A percentile compares a stretch with the other conserved stretches of the same genome.
Evolutionary conservation across 2,113 vertebrate genomes (phyloP).

Genomic region (Mola mola): DNA sequence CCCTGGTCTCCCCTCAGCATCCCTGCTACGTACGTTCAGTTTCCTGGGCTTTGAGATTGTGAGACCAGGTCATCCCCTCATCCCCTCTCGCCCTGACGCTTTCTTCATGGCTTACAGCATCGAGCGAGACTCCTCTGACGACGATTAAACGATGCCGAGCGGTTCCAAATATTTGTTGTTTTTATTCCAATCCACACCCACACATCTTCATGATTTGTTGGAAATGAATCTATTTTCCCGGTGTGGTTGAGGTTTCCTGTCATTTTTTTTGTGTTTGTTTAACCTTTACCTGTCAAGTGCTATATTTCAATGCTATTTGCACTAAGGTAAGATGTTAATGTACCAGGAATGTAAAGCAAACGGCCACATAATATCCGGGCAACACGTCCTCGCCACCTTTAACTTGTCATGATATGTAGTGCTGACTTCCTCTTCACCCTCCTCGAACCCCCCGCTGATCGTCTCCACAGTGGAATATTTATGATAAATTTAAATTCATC

Average conservation of each 20-base stretch:
- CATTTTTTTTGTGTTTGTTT: conserved; percentile 21
- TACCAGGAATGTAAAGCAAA: conserved; percentile 67
- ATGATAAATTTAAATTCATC: conserved; percentile 64
- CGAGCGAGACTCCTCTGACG: conserved; percentile 93
- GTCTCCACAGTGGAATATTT: conserved; percentile 74
- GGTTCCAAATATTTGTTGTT: conserved; percentile 48
- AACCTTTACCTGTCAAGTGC: conserved; percentile 52
- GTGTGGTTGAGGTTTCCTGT: conserved; percentile 61
- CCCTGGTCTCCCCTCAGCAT: conserved; percentile 77
- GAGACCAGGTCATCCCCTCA: conserved; percentile 98
- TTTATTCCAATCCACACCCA: conserved; percentile 43
- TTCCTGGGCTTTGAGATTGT: conserved; percentile 99
- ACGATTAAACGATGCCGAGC: conserved; percentile 82
- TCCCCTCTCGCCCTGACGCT: conserved; percentile 96
- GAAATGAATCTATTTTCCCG: conserved; percentile 55
- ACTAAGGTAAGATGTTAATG: conserved; percentile 72
- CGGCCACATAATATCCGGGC: conserved; percentile 46
- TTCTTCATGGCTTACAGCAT: conserved; percentile 99
- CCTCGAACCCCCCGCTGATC: conserved; percentile 41
- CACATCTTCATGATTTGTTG: conserved; percentile 34
- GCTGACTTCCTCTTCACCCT: conserved; percentile 34
- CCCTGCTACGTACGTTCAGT: conserved; percentile 95
- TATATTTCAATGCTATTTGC: conserved; percentile 71
- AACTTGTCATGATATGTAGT: conserved; percentile 60
- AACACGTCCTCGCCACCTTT: conserved; percentile 53